Conservation (phyloP, 2,113 vertebrate genomes). For the Mirounga angustirostris region DNA sequence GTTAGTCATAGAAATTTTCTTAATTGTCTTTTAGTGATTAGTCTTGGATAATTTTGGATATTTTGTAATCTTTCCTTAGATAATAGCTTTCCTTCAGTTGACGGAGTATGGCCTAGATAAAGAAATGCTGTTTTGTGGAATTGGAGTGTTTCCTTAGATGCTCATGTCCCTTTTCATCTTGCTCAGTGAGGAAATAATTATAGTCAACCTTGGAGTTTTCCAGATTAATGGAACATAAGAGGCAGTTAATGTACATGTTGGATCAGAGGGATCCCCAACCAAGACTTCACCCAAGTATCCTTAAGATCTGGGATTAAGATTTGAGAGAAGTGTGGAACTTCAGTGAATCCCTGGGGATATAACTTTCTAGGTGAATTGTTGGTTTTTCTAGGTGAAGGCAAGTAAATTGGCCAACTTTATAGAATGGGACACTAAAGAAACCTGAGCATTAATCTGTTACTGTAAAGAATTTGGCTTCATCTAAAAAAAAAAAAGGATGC, state of each 20-base stretch:
- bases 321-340: background rate
- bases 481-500: too few species aligned
- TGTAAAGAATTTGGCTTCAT: background rate
- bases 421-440: background rate
- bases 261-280: background rate
- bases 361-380: background rate
- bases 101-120: background rate
- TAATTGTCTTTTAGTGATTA: background rate
- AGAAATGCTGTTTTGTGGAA: background rate
- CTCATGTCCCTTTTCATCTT: background rate
- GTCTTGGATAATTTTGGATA: background rate
- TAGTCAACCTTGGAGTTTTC: background rate
- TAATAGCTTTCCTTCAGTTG: background rate
- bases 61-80: background rate
- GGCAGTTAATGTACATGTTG: background rate
- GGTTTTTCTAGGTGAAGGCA: conserved; percentile 2
- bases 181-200: background rate
- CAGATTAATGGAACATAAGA: background rate
- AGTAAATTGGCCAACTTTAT: background rate
- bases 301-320: background rate
- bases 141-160: background rate
- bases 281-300: background rate
- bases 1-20: background rate
- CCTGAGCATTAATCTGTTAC: background rate
- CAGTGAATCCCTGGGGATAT: background rate